These are phyloP conservation scores for Labroides dimidiatus DNA, from an alignment of 2,797 vertebrate species.

Conservation along the genomic window DNA sequence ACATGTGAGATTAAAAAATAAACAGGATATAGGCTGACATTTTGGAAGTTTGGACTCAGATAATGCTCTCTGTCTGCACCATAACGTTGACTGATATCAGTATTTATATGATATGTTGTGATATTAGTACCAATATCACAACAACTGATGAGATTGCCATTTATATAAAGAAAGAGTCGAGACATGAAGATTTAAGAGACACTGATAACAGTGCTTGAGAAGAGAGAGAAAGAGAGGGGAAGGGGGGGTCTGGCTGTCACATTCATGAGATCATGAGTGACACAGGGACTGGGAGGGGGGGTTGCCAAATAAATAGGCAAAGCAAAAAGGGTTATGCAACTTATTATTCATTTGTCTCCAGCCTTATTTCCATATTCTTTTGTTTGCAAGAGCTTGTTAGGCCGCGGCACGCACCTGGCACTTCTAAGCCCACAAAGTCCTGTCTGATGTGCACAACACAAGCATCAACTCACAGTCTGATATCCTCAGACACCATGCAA, in stretches of 20 bases:
- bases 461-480: conserved; percentile 42
- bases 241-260: conserved; percentile 66
- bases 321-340: conserved; percentile 72
- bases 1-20: not conserved
- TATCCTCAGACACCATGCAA: conserved; percentile 17
- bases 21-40: not conserved
- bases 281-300: conserved; percentile 35
- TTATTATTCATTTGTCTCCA: conserved; percentile 75
- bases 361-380: conserved; percentile 78
- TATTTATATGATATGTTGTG: not conserved
- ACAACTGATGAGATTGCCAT: conserved; percentile 12
- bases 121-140: not conserved
- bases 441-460: conserved; percentile 54
- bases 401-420: conserved; percentile 61
- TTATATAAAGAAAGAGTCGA: conserved; percentile 16
- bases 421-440: conserved; percentile 57
- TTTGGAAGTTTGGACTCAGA: not conserved
- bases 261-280: conserved; percentile 72
- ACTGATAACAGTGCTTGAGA: conserved; percentile 21
- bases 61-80: not conserved
- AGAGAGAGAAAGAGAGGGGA: conserved; percentile 60
- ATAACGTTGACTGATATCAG: not conserved
- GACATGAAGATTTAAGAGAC: conserved; percentile 28
- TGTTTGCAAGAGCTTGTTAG: conserved; percentile 71
- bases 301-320: conserved; percentile 34